A percentile compares a stretch with the other conserved stretches of the same genome.
Evolutionary conservation across 2,888 invertebrate species (phyloP).

Genomic region (Drosophila aldrichi): DNA sequence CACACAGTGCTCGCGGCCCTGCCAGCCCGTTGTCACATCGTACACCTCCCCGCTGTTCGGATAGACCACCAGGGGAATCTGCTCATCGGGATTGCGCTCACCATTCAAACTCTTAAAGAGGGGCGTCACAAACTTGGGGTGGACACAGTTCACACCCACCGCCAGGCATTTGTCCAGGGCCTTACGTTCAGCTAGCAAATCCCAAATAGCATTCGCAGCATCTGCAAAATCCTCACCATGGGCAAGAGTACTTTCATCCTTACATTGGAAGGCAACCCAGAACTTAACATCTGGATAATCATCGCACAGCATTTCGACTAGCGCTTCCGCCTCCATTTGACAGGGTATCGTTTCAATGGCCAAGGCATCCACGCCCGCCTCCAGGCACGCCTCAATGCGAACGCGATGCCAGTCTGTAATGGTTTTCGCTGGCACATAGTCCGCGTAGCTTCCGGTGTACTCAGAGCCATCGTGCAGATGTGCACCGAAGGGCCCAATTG

Average conservation of each 20-base stretch:
- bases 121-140: constrained; percentile 88
- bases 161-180: constrained; percentile 89
- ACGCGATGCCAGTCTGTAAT: constrained; percentile 94
- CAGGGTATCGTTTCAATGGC: constrained; percentile 97
- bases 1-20: constrained; percentile 89
- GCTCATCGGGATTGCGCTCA: constrained; percentile 83
- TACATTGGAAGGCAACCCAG: constrained; percentile 95
- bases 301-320: constrained; percentile 90
- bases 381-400: constrained; percentile 91
- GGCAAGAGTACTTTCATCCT: constrained; percentile 88
- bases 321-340: constrained; percentile 92
- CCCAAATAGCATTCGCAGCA: constrained; percentile 90
- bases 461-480: constrained; percentile 96
- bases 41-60: constrained; percentile 92
- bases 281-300: constrained; percentile 92
- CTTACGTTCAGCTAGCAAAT: constrained; percentile 87
- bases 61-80: constrained; percentile 93
- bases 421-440: constrained; percentile 88
- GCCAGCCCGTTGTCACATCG: constrained; percentile 86
- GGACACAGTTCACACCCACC: constrained; percentile 95
- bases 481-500: constrained; percentile 97
- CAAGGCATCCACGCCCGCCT: constrained; percentile 93
- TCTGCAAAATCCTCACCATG: constrained; percentile 93
- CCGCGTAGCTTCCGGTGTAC: constrained; percentile 94
- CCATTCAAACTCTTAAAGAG: constrained; percentile 87